phyloP scores from a whole-genome alignment of 2,113 vertebrate species.

The Pan paniscus region DNA sequence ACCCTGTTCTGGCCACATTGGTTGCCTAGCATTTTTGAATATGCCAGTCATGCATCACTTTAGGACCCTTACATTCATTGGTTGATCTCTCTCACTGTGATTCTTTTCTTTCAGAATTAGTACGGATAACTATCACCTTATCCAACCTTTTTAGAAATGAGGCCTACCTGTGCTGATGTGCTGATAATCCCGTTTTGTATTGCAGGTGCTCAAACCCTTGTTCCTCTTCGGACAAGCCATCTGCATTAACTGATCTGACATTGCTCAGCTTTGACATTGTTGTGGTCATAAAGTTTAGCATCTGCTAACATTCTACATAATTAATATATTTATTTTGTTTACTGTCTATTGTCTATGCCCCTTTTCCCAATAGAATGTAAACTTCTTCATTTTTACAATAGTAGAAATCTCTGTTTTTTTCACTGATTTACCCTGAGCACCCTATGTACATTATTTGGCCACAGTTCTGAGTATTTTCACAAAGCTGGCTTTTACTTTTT shows the following conservation, averaged over 20 bases:
- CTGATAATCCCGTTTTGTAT: not conserved
- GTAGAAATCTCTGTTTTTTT: not conserved
- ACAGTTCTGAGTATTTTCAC: not conserved
- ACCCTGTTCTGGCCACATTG: not conserved
- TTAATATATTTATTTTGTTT: not conserved
- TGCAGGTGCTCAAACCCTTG: not conserved
- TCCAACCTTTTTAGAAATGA: not conserved
- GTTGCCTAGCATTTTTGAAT: not conserved
- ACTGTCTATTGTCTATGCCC: not conserved
- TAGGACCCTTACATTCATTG: not conserved
- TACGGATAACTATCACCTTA: not conserved
- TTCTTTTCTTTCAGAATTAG: not conserved
- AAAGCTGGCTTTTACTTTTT: not conserved
- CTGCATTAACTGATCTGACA: not conserved
- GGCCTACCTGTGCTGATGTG: not conserved
- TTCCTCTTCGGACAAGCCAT: not conserved
- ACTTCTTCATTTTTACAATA: not conserved
- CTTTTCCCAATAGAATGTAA: not conserved
- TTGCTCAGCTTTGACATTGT: not conserved
- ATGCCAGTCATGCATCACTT: not conserved
- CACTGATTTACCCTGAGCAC: not conserved
- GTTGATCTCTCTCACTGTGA: not conserved
- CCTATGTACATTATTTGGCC: not conserved
- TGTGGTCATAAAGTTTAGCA: not conserved
- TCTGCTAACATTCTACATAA: not conserved